Conservation (phyloP, 1,140 invertebrate genomes). For the Magallana gigas region DNA sequence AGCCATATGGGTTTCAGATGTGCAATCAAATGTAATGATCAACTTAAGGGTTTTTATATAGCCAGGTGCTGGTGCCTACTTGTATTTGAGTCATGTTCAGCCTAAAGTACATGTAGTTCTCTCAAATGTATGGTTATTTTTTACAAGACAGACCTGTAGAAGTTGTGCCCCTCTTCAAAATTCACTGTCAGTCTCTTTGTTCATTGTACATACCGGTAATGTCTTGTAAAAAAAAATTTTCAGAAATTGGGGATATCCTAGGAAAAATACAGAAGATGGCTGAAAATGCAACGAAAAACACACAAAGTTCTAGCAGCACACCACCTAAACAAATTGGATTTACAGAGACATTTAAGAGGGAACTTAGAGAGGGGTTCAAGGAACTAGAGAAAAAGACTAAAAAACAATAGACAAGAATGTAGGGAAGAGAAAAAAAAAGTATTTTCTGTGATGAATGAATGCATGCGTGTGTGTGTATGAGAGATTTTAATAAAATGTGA, state of each 20-base stretch:
- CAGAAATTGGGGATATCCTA: neutral
- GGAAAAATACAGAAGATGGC: slow-evolving; percentile 21
- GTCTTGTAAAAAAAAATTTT: neutral
- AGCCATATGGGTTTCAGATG: too few species aligned
- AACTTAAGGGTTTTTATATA: too few species aligned
- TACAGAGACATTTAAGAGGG: slow-evolving; percentile 23
- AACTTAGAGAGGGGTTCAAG: slow-evolving; percentile 3
- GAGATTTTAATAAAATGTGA: slow-evolving; percentile 1
- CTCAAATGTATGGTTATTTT: too few species aligned
- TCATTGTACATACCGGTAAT: too few species aligned
- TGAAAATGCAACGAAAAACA: slow-evolving; percentile 3
- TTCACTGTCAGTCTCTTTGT: too few species aligned
- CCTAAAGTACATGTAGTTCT: too few species aligned
- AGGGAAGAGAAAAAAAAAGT: neutral
- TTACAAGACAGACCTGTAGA: too few species aligned
- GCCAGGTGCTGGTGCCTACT: too few species aligned
- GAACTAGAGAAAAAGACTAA: slow-evolving; percentile 18
- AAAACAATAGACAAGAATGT: neutral
- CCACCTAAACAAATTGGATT: slow-evolving; percentile 28
- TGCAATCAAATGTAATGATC: too few species aligned
- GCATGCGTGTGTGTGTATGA: neutral
- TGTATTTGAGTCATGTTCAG: too few species aligned
- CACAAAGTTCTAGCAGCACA: neutral
- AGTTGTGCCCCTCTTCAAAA: too few species aligned
- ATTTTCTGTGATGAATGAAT: neutral